Evolutionary conservation across 2,888 invertebrate species (phyloP).

Genomic region (Drosophila mercatorum): DNA sequence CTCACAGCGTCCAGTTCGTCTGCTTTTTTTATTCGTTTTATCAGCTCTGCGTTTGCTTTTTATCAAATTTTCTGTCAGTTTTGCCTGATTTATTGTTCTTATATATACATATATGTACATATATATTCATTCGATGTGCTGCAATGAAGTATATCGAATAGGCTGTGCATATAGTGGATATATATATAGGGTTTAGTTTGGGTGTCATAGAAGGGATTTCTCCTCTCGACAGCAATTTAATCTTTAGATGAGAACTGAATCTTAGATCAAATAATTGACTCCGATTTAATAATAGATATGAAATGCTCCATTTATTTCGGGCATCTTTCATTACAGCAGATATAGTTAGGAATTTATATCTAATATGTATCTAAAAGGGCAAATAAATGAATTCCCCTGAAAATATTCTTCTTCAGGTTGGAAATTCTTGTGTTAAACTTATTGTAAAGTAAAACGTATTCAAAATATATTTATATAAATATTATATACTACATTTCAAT

Average conservation of each 20-base stretch:
- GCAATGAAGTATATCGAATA: slow-evolving; percentile 38
- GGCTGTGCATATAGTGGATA: slow-evolving; percentile 6
- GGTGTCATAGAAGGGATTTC: slow-evolving; percentile 6
- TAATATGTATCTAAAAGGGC: no score
- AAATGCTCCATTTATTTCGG: background rate
- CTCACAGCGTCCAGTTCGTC: slow-evolving; percentile 12
- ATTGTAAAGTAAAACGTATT: no score
- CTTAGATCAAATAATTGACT: background rate
- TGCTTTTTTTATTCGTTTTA: slow-evolving; percentile 54
- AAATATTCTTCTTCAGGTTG: no score
- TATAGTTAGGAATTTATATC: background rate
- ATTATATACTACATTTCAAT: no score
- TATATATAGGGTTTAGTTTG: background rate
- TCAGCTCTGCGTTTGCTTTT: slow-evolving; percentile 59
- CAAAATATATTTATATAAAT: no score
- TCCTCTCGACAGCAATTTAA: slow-evolving; percentile 28
- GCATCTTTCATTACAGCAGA: background rate
- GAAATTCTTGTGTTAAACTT: no score
- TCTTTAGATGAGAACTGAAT: slow-evolving; percentile 8
- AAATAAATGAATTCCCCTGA: no score
- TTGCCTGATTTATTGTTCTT: slow-evolving; percentile 69
- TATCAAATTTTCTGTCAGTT: slow-evolving; percentile 73
- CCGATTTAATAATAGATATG: background rate
- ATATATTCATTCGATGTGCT: slow-evolving; percentile 15
- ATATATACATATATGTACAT: slow-evolving; percentile 12